Percentiles rank a stretch among this genome's conserved stretches.
Evolutionary conservation across 2,113 vertebrate species (phyloP).

Genomic region (Sterna hirundo): DNA sequence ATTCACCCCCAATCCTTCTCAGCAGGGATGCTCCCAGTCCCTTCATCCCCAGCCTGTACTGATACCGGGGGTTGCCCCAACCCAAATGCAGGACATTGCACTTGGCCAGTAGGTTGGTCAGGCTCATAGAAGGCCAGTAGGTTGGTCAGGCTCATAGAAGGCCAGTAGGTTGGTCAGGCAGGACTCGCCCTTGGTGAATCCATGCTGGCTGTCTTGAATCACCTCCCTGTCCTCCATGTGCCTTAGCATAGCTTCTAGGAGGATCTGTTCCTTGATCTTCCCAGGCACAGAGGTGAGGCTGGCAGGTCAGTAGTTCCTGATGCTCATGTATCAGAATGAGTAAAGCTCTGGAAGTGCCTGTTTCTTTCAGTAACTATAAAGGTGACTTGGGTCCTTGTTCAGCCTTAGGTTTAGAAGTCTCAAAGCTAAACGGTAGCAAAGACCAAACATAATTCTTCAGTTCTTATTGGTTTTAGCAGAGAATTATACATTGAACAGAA

Average conservation of each 20-base stretch:
- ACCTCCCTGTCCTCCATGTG: not conserved
- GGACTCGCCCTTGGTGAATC: not conserved
- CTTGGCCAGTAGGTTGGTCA: not conserved
- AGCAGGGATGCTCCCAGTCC: not conserved
- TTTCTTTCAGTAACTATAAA: not conserved
- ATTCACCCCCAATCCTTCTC: not conserved
- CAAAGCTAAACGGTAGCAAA: not conserved
- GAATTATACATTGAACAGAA: not conserved
- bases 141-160: too few relatives aligned
- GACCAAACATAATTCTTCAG: not conserved
- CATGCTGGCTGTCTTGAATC: not conserved
- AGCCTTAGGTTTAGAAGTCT: not conserved
- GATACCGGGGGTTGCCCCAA: not conserved
- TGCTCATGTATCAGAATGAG: not conserved
- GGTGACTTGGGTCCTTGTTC: not conserved
- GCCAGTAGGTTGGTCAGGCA: not conserved
- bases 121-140: not conserved
- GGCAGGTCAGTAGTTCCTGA: not conserved
- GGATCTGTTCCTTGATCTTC: not conserved
- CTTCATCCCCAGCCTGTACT: not conserved
- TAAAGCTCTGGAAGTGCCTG: not conserved
- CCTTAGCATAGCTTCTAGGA: not conserved
- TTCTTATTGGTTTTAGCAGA: not conserved
- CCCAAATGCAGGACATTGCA: not conserved
- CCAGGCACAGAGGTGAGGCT: not conserved